Percentiles rank a stretch among this genome's conserved stretches.
Evolutionary conservation across 2,888 invertebrate species (phyloP).

Genomic region (Cataglyphis altisquamis): DNA sequence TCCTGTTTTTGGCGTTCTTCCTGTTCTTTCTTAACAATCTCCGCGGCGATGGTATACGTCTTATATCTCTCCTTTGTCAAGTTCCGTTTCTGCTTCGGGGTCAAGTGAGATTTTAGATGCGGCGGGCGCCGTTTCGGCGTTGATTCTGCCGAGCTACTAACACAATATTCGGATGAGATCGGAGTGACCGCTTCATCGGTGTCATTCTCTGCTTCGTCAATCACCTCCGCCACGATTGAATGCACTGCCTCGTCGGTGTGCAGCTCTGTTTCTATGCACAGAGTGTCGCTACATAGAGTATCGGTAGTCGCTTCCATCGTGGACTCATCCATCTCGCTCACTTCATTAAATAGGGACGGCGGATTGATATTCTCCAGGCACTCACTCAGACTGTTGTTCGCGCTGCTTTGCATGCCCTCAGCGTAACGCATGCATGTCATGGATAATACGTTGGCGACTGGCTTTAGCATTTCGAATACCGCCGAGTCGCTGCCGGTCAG

Average conservation of each 20-base stretch:
- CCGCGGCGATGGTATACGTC: constrained; percentile 93
- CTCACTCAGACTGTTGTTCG: constrained; percentile 87
- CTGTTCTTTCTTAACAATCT: constrained; percentile 87
- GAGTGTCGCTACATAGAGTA: constrained; percentile 86
- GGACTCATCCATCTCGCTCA: constrained; percentile 88
- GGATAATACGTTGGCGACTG: constrained; percentile 87
- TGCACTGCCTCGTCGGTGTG: constrained; percentile 83
- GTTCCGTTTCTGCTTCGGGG: constrained; percentile 93
- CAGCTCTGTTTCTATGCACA: constrained; percentile 87
- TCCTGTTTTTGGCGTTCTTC: constrained; percentile 82
- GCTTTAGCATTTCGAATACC: constrained; percentile 89
- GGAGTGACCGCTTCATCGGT: constrained; percentile 89
- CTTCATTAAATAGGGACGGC: constrained; percentile 91
- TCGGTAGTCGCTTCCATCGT: constrained; percentile 85
- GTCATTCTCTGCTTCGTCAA: constrained; percentile 87
- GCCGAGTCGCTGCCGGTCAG: constrained; percentile 81
- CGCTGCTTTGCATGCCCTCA: constrained; percentile 84
- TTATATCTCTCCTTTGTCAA: constrained; percentile 93
- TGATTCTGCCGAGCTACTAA: constrained; percentile 91
- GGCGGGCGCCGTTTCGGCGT: constrained; percentile 89
- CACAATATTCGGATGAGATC: constrained; percentile 89
- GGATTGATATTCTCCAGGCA: constrained; percentile 90
- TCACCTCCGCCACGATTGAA: constrained; percentile 63
- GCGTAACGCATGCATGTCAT: constrained; percentile 84
- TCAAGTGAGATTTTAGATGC: constrained; percentile 87